These are phyloP conservation scores for Acestrorhynchus altus DNA, from an alignment of 2,797 vertebrate genomes.

Conservation along the genomic window DNA sequence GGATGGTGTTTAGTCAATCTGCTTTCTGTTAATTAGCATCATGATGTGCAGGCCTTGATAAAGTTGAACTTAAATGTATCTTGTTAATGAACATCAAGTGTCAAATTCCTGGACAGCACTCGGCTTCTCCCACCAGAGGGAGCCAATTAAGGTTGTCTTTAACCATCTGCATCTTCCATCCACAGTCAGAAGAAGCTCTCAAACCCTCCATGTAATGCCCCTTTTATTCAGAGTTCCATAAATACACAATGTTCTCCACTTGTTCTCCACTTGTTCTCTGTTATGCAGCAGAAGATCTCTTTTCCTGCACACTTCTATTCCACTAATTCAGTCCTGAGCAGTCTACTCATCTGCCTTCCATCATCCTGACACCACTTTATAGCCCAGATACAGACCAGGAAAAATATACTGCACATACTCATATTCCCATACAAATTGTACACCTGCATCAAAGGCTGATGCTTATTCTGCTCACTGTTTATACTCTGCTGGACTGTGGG, in stretches of 20 bases:
- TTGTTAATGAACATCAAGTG: background rate
- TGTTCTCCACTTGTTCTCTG: background rate
- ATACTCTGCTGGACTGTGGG: background rate
- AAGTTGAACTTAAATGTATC: background rate
- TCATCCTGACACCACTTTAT: background rate
- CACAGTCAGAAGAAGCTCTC: background rate
- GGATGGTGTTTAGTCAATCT: background rate
- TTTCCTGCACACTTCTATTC: background rate
- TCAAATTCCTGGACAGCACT: background rate
- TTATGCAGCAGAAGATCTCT: background rate
- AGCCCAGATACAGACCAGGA: background rate
- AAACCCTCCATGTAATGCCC: background rate
- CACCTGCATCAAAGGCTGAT: background rate
- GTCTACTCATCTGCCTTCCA: slow-evolving; percentile 10
- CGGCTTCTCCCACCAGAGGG: slow-evolving; percentile 45
- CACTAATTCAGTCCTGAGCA: background rate
- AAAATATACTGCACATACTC: background rate
- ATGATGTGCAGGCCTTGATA: background rate
- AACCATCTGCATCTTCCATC: background rate
- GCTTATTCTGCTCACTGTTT: background rate
- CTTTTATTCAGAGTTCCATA: background rate
- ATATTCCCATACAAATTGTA: background rate
- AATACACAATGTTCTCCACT: too few species aligned
- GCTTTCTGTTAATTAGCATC: background rate
- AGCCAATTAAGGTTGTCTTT: slow-evolving; percentile 31